A percentile compares a stretch with the other conserved stretches of the same genome.
Conservation (phyloP, 2,888 invertebrate species). For the Alloscopus bannaensis region DNA sequence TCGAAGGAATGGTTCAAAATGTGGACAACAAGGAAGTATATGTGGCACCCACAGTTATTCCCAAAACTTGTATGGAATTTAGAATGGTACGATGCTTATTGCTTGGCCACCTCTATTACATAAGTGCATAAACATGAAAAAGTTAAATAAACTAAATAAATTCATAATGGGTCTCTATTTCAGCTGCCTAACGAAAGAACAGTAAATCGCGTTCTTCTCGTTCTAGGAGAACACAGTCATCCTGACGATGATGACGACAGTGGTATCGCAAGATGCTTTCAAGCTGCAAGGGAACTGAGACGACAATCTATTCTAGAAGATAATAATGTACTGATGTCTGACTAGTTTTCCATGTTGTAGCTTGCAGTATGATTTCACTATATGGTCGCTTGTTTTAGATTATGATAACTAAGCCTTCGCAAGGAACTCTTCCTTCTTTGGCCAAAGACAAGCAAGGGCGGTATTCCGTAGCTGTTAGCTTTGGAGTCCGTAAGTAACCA, state of each 20-base stretch:
- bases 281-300: slow-evolving; percentile 14
- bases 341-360: too few relatives aligned
- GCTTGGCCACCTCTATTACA: neutral
- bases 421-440: too few relatives aligned
- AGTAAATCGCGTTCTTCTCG: slow-evolving; percentile 60
- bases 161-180: slow-evolving; percentile 68
- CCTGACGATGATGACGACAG: slow-evolving; percentile 16
- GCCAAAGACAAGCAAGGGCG: slow-evolving; percentile 39
- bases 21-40: slow-evolving; percentile 78
- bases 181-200: slow-evolving; percentile 47
- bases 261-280: slow-evolving; percentile 37
- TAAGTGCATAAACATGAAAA: neutral
- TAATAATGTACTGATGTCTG: too few relatives aligned
- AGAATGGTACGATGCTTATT: slow-evolving; percentile 75
- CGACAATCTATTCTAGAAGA: slow-evolving; percentile 13
- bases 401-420: too few relatives aligned
- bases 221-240: slow-evolving; percentile 60
- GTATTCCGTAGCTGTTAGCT: slow-evolving; percentile 55
- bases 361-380: too few relatives aligned
- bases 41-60: slow-evolving; percentile 80
- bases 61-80: slow-evolving; percentile 77
- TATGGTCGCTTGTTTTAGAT: too few relatives aligned
- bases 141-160: slow-evolving; percentile 77
- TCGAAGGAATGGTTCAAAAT: slow-evolving; percentile 80
- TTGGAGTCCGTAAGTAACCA: slow-evolving; percentile 66